Base-by-base conservation (phyloP, 2,797 vertebrate genomes). In the Thalassophryne amazonica region DNA sequence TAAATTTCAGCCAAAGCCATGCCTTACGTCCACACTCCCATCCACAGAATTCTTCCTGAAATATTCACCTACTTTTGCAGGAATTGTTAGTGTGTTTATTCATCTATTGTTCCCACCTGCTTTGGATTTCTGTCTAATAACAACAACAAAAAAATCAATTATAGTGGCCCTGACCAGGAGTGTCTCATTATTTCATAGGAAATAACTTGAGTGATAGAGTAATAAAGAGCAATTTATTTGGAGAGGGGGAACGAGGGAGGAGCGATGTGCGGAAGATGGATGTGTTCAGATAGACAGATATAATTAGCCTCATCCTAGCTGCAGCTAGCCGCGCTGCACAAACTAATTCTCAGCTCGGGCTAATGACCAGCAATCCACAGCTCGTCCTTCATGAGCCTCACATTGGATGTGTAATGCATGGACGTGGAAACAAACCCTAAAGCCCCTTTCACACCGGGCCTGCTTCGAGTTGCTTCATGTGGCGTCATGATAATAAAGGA, bases 201-300 rank as follows among this genome's bases (percentile, higher is more conserved):
- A 86, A 87, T 89, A 87, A 89, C 79, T 80, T 86, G 81, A 86
- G 80, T 86, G 83, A 88, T 89, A 76, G 86, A 82, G 82, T 88
- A 88, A 90, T 89, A 87, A 89, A 88, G 85, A 87, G 85, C 80
- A 83, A 87, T 88, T 88, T 90, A 88, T 91, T 88, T 86, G 84
- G 82, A 82, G 81, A 80, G 72, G 78, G 57, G 39, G 65, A 32
- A 32, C 5, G 18, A 43, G 55, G 66, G 53, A 27, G 57, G 60
- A 40, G 48, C 64, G 64, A 50, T 20, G 55, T 62, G 59, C 23
- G 43, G 71, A 84, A 81, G 86, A 86, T 80, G 78, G 83, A 88
- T 86, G 83, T 69, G 73, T 70, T 78, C 56, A 81, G 81, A 87
- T 78, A 80, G 83, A 87, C 72, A 64, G 74, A 86, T 88, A 83